Conservation (phyloP, 2,113 vertebrate species). For the Rhinolophus sinicus region DNA sequence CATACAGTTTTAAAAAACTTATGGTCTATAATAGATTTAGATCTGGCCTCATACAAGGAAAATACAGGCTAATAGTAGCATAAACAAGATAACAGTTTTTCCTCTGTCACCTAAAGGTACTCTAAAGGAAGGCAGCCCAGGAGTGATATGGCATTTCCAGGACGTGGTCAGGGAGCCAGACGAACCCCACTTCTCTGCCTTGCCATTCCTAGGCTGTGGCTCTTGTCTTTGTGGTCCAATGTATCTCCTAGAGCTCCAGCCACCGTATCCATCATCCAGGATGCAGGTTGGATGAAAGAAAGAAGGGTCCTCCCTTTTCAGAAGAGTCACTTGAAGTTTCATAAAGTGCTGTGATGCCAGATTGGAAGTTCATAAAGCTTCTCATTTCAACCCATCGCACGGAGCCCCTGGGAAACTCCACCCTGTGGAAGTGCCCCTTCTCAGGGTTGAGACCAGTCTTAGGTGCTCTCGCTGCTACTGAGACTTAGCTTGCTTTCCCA, state of each 20-base stretch:
- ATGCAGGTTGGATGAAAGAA: background rate
- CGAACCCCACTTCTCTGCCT: background rate
- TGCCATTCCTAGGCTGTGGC: background rate
- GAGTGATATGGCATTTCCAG: too few species aligned
- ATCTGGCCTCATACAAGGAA: background rate
- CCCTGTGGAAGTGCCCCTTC: too few species aligned
- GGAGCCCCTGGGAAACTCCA: too few species aligned
- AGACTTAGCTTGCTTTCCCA: background rate
- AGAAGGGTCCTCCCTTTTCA: background rate
- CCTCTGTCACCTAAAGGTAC: background rate
- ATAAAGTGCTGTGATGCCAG: background rate
- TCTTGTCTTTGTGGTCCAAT: background rate
- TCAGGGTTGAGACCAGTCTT: background rate
- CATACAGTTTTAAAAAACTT: background rate
- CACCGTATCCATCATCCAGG: background rate
- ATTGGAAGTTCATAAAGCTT: background rate
- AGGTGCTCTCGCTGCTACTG: background rate
- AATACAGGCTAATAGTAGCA: background rate
- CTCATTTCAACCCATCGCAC: background rate
- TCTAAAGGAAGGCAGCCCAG: background rate
- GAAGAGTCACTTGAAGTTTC: background rate
- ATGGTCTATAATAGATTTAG: background rate
- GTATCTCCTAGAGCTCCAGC: background rate
- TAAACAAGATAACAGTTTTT: background rate
- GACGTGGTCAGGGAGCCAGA: background rate